A percentile compares a stretch with the other conserved stretches of the same genome.
phyloP scores from a whole-genome alignment of 2,888 invertebrate species.

The Omphaloscelis lunosa region DNA sequence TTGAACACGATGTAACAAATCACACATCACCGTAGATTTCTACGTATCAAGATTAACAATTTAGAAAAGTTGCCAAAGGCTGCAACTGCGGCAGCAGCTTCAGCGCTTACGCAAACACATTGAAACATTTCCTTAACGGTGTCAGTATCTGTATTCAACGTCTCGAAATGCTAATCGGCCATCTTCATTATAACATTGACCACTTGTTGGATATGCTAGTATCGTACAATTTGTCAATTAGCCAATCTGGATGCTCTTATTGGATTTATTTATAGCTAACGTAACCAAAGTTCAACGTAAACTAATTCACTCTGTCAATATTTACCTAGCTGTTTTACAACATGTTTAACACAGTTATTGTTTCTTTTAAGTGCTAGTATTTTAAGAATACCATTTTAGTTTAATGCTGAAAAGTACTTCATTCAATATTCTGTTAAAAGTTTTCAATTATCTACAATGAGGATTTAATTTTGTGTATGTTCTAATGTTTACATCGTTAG shows the following conservation, averaged over 20 bases:
- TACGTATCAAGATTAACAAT: slow-evolving; percentile 32
- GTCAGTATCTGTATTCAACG: slow-evolving; percentile 59
- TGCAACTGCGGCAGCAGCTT: slow-evolving; percentile 32
- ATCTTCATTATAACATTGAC: slow-evolving; percentile 62
- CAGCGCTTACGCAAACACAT: slow-evolving; percentile 45
- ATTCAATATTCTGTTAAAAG: slow-evolving; percentile 20
- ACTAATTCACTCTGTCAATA: slow-evolving; percentile 50
- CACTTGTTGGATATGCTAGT: slow-evolving; percentile 72
- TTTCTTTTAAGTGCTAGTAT: slow-evolving; percentile 44
- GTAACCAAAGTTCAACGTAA: slow-evolving; percentile 54
- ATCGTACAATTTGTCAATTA: slow-evolving; percentile 76
- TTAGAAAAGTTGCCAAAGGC: slow-evolving; percentile 35
- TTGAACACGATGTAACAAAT: slow-evolving; percentile 6
- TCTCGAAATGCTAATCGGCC: slow-evolving; percentile 58
- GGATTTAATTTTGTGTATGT: not conserved
- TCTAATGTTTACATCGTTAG: not conserved
- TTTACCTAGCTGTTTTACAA: slow-evolving; percentile 49
- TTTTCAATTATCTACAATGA: not conserved
- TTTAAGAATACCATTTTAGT: slow-evolving; percentile 38
- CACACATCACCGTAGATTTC: slow-evolving; percentile 10
- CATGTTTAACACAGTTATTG: slow-evolving; percentile 27
- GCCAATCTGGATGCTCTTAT: slow-evolving; percentile 61
- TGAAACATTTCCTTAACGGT: slow-evolving; percentile 48
- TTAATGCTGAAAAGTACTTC: slow-evolving; percentile 12
- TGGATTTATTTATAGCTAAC: slow-evolving; percentile 63